Base-by-base conservation (phyloP, 2,888 invertebrate genomes). In the Dascillus cervinus region DNA sequence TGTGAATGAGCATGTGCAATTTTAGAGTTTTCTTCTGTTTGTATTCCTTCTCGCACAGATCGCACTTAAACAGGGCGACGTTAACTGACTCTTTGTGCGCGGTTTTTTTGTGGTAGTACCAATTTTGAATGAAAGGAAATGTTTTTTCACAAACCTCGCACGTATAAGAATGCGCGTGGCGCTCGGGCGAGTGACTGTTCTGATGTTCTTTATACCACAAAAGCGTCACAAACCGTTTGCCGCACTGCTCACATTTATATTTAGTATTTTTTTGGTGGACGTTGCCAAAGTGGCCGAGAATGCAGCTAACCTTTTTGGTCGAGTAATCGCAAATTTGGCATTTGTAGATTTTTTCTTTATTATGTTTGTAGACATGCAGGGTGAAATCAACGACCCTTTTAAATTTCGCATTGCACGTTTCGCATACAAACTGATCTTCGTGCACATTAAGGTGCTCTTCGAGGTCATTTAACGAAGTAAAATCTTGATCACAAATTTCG, bases 61-160 rank as follows among this genome's bases (percentile, higher is more conserved):
- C 52, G 29, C 64, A 64, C 28, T 63, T 60, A n/a, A n/a, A n/a
- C 39, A 60, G 57, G 5, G 60, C 58, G 17, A 62, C 43, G 1
- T 69, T n/a, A n/a, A n/a, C n/a, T n/a, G n/a, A n/a, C n/a, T n/a
- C n/a, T n/a, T n/a, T n/a, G 34, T 75, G 74, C 1, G 67, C 64
- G 0, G 64, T 58, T 22, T 65, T 66, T 2, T 66, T 58, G 42
- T 75, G 75, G 0, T 69, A 61, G 2, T 67, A 66, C 11, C 75
- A 49, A 40, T 73, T 72, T 52, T 73, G 72, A 1, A 62, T 60
- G 36, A 60, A 62, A 53, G 69, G 71, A 36, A 72, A 72, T 13
- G 69, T 67, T 35, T 71, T 71, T 19, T 70, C 71, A 41, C 73
- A 73, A 21, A 26, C 22, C n/a, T 6, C 11, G 24, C 24, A 24